Base-by-base conservation (phyloP, 2,888 invertebrate genomes). In the Agrochola litura region DNA sequence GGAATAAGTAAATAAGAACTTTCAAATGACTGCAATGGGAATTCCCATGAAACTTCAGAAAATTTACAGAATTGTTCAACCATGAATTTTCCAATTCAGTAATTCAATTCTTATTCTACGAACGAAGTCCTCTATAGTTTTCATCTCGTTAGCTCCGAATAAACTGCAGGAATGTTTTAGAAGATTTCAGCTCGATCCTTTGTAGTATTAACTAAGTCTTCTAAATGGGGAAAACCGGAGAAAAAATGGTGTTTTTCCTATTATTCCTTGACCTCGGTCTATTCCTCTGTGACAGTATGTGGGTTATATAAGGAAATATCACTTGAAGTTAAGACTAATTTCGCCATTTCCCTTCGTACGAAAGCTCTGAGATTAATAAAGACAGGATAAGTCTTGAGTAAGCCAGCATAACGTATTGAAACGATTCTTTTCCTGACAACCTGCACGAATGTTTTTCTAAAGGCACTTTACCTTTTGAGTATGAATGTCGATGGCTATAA, bases 61-160 rank as follows among this genome's bases (percentile, higher is more conserved):
- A 25, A 25, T 79, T 56, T 68, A 19, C 14, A 30, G n/a, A 69
- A 61, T 52, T 41, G 22, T 63, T 70, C 69, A 58, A 66, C 66
- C 58, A 66, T 58, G 60, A 73, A 74, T 82, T 81, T 84, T 82
- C 58, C 66, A 46, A 63, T 63, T 63, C 75, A 84, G n/a, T 54
- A 41, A 81, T 58, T 70, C 81, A 16, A 68, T 81, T 84, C 30
- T 56, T 46, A 61, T 16, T n/a, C n/a, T 52, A 12, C 4, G 22
- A 81, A 64, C 37, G n/a, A 68, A 65, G 49, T 41, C 14, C n/a
- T 69, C 19, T 19, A 25, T 12, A 81, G 73, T 30, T 73, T 41
- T 65, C 56, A 10, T 66, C 22, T 70, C 56, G 65, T 66, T 69
- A 41, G 14, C 8, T 84, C 10, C 14, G 16, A 73, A 82, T 73